Conservation (phyloP, 1,140 invertebrate genomes). For the Hermetia illucens region DNA sequence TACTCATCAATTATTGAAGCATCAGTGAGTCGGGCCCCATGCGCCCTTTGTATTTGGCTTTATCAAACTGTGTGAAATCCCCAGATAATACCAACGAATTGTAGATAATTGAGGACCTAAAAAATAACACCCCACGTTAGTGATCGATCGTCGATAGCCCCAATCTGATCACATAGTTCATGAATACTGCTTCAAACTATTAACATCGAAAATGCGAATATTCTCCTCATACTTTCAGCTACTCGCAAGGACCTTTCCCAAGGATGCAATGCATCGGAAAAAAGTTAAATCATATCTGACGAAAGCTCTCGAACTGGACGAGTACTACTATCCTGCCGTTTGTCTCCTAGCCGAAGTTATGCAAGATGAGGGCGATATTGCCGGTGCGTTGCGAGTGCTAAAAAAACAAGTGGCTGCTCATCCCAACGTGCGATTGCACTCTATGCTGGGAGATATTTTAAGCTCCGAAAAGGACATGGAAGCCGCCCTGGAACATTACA, state of each 20-base stretch:
- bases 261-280: slow-evolving; percentile 10
- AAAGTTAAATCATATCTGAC: slow-evolving; percentile 17
- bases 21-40: too few species aligned
- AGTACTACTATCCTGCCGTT: slow-evolving; percentile 19
- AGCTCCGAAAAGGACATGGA: slow-evolving; percentile 14
- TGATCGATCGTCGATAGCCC: too few species aligned
- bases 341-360: slow-evolving; percentile 16
- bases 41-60: too few species aligned
- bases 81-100: too few species aligned
- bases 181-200: too few species aligned
- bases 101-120: too few species aligned
- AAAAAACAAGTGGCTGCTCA: slow-evolving; percentile 14
- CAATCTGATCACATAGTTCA: too few species aligned
- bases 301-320: slow-evolving; percentile 20
- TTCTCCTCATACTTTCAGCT: slow-evolving; percentile 9
- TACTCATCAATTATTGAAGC: too few species aligned
- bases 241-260: slow-evolving; percentile 17
- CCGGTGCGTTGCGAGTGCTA: slow-evolving; percentile 16
- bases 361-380: slow-evolving; percentile 13
- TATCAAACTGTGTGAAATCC: too few species aligned
- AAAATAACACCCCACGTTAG: too few species aligned
- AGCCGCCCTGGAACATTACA: slow-evolving; percentile 21
- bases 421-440: slow-evolving; percentile 17
- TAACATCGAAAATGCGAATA: not conserved
- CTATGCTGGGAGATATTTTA: slow-evolving; percentile 18